Base-by-base conservation (phyloP, 1,140 invertebrate genomes). In the Aphelenchoides fujianensis region DNA sequence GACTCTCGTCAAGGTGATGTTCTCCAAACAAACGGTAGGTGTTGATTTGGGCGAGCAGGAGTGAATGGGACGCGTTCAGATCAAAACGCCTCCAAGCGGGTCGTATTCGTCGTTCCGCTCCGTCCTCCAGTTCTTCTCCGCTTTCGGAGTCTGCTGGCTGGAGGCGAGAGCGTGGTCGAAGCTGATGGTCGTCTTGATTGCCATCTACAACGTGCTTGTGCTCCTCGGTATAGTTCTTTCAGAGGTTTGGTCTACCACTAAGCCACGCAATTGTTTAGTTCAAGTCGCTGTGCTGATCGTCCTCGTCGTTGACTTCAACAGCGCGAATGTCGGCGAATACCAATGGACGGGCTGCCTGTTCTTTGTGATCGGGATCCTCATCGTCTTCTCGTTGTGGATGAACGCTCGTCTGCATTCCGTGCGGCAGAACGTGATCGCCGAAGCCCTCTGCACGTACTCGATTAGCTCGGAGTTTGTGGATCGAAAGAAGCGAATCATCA, bases 351-450 rank as follows among this genome's bases (percentile, higher is more conserved):
- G 27, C 7, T 30, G 27, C 5, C 34, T 5, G 5, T 59, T 59
- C 23, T 59, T 30, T 19, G 27, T 59, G 5, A 30, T 30, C 19
- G 55, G 5, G 7, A 5, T 59, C 34, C 5, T 59, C 27, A 16
- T 59, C 5, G 5, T 19, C 5, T 7, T 59, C 19, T 59, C 55
- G 5, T 59, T 59, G 55, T 59, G 55, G 55, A 7, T 59, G 55
- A 59, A 59, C 55, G 34, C 34, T 32, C 5, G 55, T 5, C 55
- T 59, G 12, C 55, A 59, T 59, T 59, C 34, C 12, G 19, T 59
- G 7, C 55, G 55, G 5, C 5, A 19, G 5, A 59, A 59, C 19
- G 19, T 19, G 5, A 23, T 59, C 7, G 23, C 55, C 23, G 55
- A 59, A 19, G 55, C 55, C 27, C 7, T 59, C 7, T 59, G 5